Evolutionary conservation across 2,888 invertebrate genomes (phyloP), one percentile per base, ranked within the genome.

Genomic region (Dryadula phaetusa): DNA sequence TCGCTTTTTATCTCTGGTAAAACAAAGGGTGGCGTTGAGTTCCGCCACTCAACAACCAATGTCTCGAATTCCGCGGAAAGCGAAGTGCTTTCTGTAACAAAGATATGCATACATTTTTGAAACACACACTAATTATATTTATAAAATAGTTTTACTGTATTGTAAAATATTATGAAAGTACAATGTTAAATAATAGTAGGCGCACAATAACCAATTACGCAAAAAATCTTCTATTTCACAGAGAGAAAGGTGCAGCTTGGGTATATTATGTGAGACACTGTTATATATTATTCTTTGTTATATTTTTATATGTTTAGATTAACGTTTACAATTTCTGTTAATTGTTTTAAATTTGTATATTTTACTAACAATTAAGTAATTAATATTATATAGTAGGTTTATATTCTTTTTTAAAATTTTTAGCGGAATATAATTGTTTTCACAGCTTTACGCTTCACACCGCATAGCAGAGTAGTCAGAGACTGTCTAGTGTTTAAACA

Each of bases 231-330:
- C 34, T 16, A 42, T 46, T 62, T 64, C 67, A 49, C 64, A 53
- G 37, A 61, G 67, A 65, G 70, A 70, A 67, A 70, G 65, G 67
- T 67, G 62, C 42, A 40, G 37, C 42, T 47, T 64, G 37, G 56
- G 25, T 44, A n/a, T 62, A 22, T 49, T 10, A 52, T 61, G 61
- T 47, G 42, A 64, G 28, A 46, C 52, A 44, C 22, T 62, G 32
- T 49, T 66, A 64, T 67, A 70, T 56, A 49, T 56, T 64, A 40
- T 40, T 42, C 67, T 67, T 70, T 70, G 67, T 67, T 49, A 62
- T 20, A 25, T 22, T 60, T 47, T 64, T 6, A 25, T 47, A 20
- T 16, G 18, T 22, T 32, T 53, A 16, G 28, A 49, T 34, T 63
- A 14, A 10, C 47, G 12, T 63, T 28, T 22, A 56, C 14, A 18